A percentile compares a stretch with the other conserved stretches of the same genome.
Evolutionary conservation across 2,888 invertebrate genomes (phyloP).

Genomic region (Dromius quadrimaculatus): DNA sequence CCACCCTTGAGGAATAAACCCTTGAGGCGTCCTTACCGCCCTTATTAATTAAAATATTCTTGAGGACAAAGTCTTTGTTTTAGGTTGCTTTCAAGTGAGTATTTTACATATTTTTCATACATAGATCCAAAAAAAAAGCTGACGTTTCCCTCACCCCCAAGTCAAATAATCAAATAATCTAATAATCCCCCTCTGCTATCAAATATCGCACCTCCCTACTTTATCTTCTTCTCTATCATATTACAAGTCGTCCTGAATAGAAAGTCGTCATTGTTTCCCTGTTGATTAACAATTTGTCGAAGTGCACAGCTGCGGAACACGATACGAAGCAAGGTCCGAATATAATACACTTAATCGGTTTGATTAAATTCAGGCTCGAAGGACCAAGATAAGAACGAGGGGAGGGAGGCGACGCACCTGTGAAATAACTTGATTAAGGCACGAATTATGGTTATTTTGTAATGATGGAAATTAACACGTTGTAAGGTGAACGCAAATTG

Average conservation of each 20-base stretch:
- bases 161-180: conserved; percentile 20
- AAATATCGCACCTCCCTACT: conserved; percentile 22
- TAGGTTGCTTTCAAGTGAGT: no score
- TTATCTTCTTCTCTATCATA: conserved; percentile 9
- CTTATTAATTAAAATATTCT: conserved; percentile 38
- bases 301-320: conserved; percentile 45
- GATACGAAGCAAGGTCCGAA: conserved; percentile 43
- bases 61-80: no score
- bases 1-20: no score
- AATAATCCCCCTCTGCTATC: conserved; percentile 17
- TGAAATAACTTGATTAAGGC: conserved; percentile 8
- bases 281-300: conserved; percentile 49
- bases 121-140: no score
- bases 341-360: conserved; percentile 48
- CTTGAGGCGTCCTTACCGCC: conserved; percentile 10
- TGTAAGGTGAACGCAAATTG: conserved; percentile 10
- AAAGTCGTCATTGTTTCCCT: conserved; percentile 11
- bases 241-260: conserved; percentile 14
- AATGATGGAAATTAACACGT: conserved; percentile 19
- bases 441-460: conserved; percentile 25
- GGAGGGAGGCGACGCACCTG: conserved; percentile 19
- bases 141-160: no score
- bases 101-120: no score
- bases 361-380: conserved; percentile 38
- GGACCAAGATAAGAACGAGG: not conserved